These are phyloP conservation scores for Brachionus sp. DNA, from an alignment of 1,140 invertebrate species.

Conservation along the genomic window DNA sequence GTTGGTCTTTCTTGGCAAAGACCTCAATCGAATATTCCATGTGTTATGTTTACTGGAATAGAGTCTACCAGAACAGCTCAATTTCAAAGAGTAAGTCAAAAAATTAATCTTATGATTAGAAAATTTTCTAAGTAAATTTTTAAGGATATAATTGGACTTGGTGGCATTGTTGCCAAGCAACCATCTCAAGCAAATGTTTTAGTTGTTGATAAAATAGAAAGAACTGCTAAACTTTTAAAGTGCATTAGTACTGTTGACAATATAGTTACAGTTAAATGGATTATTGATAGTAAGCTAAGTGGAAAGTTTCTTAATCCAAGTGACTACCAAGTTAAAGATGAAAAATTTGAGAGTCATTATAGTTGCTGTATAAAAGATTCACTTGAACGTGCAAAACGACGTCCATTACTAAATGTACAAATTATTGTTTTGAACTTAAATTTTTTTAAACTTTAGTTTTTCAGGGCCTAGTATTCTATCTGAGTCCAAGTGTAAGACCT, in stretches of 20 bases:
- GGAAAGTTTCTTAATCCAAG: slow-evolving; percentile 18
- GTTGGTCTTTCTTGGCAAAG: not conserved
- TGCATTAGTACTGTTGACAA: slow-evolving; percentile 30
- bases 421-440: not conserved
- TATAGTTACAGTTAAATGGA: slow-evolving; percentile 31
- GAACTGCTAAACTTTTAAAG: slow-evolving; percentile 39
- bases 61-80: not conserved
- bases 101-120: not conserved
- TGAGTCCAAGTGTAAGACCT: slow-evolving; percentile 42
- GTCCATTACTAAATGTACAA: slow-evolving; percentile 8
- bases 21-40: not conserved
- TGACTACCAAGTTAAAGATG: slow-evolving; percentile 36
- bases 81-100: not conserved
- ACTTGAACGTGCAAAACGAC: not conserved
- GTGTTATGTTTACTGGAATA: slow-evolving; percentile 40
- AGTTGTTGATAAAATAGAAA: slow-evolving; percentile 39
- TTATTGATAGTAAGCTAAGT: slow-evolving; percentile 23
- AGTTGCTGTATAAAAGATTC: slow-evolving; percentile 15
- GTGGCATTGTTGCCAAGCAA: slow-evolving; percentile 24
- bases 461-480: slow-evolving; percentile 25
- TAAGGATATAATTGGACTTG: slow-evolving; percentile 30
- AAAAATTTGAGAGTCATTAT: slow-evolving; percentile 40
- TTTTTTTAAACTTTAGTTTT: not conserved
- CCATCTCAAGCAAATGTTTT: slow-evolving; percentile 14
- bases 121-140: not conserved